Percentiles rank a stretch among this genome's conserved stretches.
Conservation (phyloP, 2,113 vertebrate species). For the Nerophis lumbriciformis region DNA sequence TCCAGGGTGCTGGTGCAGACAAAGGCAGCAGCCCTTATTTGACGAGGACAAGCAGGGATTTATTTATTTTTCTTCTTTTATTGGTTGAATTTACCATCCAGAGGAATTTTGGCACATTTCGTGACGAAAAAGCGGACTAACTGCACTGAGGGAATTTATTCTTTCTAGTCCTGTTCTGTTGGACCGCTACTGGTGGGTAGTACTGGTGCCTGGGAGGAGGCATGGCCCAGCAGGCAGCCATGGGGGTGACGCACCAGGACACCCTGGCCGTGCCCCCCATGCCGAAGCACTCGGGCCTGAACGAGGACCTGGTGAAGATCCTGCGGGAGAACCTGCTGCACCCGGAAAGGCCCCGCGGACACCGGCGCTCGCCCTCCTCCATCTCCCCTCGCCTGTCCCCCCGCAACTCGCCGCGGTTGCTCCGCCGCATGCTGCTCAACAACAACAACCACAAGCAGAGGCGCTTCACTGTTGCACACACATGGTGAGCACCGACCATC, state of each 20-base stretch:
- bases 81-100: constrained; percentile 7
- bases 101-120: constrained; percentile 26
- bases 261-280: constrained; percentile 83
- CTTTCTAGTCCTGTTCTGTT: constrained; percentile 9
- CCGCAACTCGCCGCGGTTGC: constrained; percentile 88
- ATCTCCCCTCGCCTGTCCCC: constrained; percentile 87
- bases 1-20: constrained; percentile 59
- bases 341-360: constrained; percentile 80
- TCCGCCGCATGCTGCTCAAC: constrained; percentile 91
- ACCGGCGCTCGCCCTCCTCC: constrained; percentile 80
- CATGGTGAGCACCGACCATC: constrained; percentile 80
- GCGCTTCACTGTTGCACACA: constrained; percentile 96
- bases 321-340: constrained; percentile 95
- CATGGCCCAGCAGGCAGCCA: constrained; percentile 87
- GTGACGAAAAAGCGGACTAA: constrained; percentile 18
- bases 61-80: constrained; percentile 9
- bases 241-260: constrained; percentile 77
- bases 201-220: constrained; percentile 67
- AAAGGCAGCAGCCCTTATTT: constrained; percentile 54
- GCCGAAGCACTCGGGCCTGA: constrained; percentile 88
- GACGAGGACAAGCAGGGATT: constrained; percentile 16
- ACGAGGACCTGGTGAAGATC: constrained; percentile 94
- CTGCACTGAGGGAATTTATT: background rate
- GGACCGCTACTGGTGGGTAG: constrained; percentile 13
- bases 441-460: constrained; percentile 93